Evolutionary conservation across 1,140 invertebrate genomes (phyloP), one percentile per base, ranked within the genome.

Genomic region (Eupristina koningsbergeri): DNA sequence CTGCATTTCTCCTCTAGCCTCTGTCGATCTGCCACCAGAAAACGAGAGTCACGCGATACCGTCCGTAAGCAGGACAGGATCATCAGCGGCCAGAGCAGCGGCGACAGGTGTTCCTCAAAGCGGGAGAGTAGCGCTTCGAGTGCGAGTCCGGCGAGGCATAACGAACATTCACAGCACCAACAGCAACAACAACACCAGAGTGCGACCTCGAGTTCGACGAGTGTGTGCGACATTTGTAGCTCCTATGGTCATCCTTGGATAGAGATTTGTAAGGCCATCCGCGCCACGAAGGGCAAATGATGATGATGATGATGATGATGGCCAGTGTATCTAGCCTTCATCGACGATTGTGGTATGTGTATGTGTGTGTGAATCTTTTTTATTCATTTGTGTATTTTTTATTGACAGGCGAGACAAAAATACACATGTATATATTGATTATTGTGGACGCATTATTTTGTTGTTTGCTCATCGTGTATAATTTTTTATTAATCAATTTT

Each of bases 171-270:
- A 3, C 36, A 36, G 26, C 67, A 84, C 31, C 69, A 61, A 34
- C 73, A 69, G 22, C 69, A 61, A 34, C 73, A 69, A 11, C 73
- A 83, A 29, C 76, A 74, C 15, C 64, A 58, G n/a, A 26, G 29
- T n/a, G 69, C 78, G 69, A 86, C 89, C 45, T 86, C 88, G 29
- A 79, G 81, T 79, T 81, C 81, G 36, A 67, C 85, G 45, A 74
- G 84, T 50, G 90, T 90, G 73, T 93, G 92, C 86, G 91, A 93
- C 86, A 89, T 91, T 83, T 93, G 93, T 87, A 92, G 90, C 88
- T 91, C 91, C 85, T 93, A 93, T 86, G 93, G 93, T 79, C 92
- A 92, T 83, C 92, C 93, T 63, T 93, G 93, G 93, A 91, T 93
- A 76, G 92, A 93, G 79, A 91, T 94, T 81, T 94, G 93, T 88